Conservation (phyloP, 2,797 vertebrate genomes). For the Microhierax caerulescens region DNA sequence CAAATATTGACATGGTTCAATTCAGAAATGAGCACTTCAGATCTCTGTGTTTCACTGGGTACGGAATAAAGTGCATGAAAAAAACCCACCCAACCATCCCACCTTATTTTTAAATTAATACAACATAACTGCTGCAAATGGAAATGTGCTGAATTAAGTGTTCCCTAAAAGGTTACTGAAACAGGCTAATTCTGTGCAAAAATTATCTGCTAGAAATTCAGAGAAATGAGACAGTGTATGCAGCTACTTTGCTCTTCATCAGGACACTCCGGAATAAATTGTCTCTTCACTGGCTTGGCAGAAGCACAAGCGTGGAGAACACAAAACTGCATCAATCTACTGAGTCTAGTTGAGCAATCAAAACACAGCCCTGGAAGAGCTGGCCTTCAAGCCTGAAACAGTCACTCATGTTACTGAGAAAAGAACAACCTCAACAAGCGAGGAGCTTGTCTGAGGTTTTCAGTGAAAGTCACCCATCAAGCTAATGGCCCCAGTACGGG, state of each 20-base stretch:
- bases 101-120: constrained; percentile 12
- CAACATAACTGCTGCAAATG: not conserved
- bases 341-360: not conserved
- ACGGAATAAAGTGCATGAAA: not conserved
- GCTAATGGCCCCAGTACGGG: not conserved
- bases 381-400: not conserved
- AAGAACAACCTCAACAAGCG: not conserved
- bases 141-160: not conserved
- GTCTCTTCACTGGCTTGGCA: not conserved
- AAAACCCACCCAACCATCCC: not conserved
- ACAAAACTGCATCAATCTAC: not conserved
- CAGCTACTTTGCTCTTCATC: constrained; percentile 9
- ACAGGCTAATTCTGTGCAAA: not conserved
- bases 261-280: constrained; percentile 25
- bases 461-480: not conserved
- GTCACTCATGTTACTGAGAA: not conserved
- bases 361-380: not conserved
- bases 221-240: not conserved
- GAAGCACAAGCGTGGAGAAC: not conserved
- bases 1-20: constrained; percentile 1
- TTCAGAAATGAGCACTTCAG: not conserved
- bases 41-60: not conserved
- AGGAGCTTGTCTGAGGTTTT: not conserved
- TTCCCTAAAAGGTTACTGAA: not conserved
- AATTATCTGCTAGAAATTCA: constrained; percentile 19